These are phyloP conservation scores for Hyppa rectilinea DNA, from an alignment of 2,888 invertebrate genomes.

Conservation along the genomic window DNA sequence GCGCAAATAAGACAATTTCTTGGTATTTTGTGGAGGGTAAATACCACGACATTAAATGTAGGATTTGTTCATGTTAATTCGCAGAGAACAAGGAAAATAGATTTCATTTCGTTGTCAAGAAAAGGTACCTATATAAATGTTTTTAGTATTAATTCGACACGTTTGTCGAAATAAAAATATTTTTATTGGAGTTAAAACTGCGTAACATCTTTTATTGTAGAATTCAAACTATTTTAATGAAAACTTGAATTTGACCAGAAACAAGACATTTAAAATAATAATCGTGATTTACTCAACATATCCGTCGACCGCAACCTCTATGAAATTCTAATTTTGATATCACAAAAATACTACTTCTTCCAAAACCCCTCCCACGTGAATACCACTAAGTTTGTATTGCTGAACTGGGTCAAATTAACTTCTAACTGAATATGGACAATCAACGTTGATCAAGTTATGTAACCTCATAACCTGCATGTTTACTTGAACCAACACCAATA, in stretches of 20 bases:
- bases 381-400: not conserved
- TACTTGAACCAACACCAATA: not conserved
- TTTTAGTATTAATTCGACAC: not conserved
- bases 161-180: not conserved
- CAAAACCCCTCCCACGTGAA: not conserved
- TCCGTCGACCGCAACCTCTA: not conserved
- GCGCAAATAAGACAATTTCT: slow-evolving; percentile 32
- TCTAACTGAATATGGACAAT: not conserved
- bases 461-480: not conserved
- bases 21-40: slow-evolving; percentile 17
- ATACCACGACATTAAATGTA: not conserved
- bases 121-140: not conserved
- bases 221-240: not conserved
- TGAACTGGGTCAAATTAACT: slow-evolving; percentile 5
- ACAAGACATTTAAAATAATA: not conserved
- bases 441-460: not conserved
- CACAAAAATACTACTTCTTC: not conserved
- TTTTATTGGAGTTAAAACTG: not conserved
- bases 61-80: slow-evolving; percentile 9
- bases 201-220: not conserved
- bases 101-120: not conserved
- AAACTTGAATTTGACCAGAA: too few relatives aligned
- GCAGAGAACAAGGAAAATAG: not conserved
- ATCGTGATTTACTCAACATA: not conserved
- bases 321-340: not conserved